A percentile compares a stretch with the other conserved stretches of the same genome.
phyloP scores from a whole-genome alignment of 2,113 vertebrate species.

The Enhydra lutris region DNA sequence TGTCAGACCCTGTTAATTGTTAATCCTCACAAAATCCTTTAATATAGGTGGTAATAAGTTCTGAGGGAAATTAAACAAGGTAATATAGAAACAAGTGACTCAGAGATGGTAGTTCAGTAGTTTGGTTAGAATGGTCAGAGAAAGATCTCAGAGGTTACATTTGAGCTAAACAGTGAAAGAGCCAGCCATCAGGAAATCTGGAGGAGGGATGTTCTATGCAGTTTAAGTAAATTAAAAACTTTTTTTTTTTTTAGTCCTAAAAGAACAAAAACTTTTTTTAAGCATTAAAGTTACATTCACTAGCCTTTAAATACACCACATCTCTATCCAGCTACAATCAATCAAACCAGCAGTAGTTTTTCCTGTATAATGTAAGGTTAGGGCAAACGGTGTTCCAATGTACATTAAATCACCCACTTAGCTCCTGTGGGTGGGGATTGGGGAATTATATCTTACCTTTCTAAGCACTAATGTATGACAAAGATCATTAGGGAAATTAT shows the following conservation, averaged over 20 bases:
- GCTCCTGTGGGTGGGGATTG: not conserved
- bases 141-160: not conserved
- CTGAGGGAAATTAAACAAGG: not conserved
- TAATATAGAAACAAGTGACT: not conserved
- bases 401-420: not conserved
- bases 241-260: slow-evolving; percentile 75
- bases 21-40: not conserved
- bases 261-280: slow-evolving; percentile 96
- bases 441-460: not conserved
- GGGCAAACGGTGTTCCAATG: not conserved
- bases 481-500: not conserved
- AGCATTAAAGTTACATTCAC: slow-evolving; percentile 92
- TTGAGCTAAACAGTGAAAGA: not conserved
- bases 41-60: not conserved
- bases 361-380: not conserved
- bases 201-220: not conserved
- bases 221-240: not conserved
- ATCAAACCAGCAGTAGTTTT: slow-evolving; percentile 77
- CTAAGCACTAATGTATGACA: not conserved
- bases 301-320: slow-evolving; percentile 89
- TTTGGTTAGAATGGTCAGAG: not conserved
- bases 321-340: slow-evolving; percentile 88
- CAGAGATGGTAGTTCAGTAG: not conserved
- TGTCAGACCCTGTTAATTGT: not conserved
- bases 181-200: not conserved